These are phyloP conservation scores for Dicroscelio sp. DNA, from an alignment of 2,888 invertebrate species.

Conservation along the genomic window DNA sequence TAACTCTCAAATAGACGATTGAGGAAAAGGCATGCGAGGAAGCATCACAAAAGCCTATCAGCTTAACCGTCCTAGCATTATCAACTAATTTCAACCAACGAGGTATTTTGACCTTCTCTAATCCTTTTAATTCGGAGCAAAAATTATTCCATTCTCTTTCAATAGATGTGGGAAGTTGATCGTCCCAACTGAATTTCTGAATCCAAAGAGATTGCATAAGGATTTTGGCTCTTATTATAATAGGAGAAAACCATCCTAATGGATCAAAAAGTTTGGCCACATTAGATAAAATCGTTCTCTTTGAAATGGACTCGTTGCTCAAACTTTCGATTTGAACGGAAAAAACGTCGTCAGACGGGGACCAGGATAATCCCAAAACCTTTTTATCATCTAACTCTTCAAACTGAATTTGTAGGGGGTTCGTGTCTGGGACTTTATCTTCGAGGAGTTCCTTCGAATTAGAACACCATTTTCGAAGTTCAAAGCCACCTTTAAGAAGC, in stretches of 20 bases:
- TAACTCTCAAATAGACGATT: neutral
- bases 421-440: neutral
- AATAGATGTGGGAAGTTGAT: neutral
- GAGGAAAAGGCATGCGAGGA: constrained; percentile 16
- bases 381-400: neutral
- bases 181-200: neutral
- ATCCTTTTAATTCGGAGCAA: neutral
- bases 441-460: neutral
- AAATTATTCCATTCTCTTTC: neutral
- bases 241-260: constrained; percentile 6
- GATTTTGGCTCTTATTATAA: neutral
- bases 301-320: no score
- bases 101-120: no score
- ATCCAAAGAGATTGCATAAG: constrained; percentile 1
- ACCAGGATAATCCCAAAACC: neutral
- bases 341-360: neutral
- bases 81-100: no score
- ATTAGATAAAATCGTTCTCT: neutral
- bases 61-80: no score
- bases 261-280: neutral
- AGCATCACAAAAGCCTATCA: no score
- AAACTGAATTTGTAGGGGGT: neutral
- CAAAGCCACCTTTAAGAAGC: neutral
- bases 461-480: constrained; percentile 1
- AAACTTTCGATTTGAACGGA: neutral